Percentiles rank a stretch among this genome's conserved stretches.
These are phyloP conservation scores for Colletes collaris DNA, from an alignment of 2,888 invertebrate genomes.

Conservation along the genomic window DNA sequence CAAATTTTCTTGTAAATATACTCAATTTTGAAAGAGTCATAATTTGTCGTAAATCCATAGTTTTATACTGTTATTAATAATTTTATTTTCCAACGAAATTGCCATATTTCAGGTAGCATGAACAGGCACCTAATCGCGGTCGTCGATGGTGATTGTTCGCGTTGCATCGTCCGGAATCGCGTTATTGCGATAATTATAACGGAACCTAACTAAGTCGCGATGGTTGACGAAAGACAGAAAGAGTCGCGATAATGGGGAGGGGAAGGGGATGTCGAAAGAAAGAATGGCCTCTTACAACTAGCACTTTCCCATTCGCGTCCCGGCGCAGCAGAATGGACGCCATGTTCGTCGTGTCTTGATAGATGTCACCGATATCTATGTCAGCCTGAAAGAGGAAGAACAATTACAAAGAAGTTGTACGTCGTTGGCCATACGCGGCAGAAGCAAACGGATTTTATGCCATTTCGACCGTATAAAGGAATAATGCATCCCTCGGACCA, in stretches of 20 bases:
- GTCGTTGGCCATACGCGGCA: conserved; percentile 13
- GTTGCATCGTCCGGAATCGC: conserved; percentile 50
- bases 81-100: too few relatives aligned
- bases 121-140: too few relatives aligned
- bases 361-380: conserved; percentile 92
- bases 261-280: conserved; percentile 75
- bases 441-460: conserved; percentile 5
- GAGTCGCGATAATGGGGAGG: conserved; percentile 69
- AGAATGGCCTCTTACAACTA: conserved; percentile 89
- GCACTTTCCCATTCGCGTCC: conserved; percentile 91
- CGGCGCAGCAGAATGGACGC: conserved; percentile 94
- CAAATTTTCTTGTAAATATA: too few relatives aligned
- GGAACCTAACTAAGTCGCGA: conserved; percentile 44
- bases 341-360: conserved; percentile 93
- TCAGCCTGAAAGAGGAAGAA: conserved; percentile 81
- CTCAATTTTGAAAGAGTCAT: too few relatives aligned
- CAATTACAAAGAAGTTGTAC: conserved; percentile 37
- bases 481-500: conserved; percentile 1
- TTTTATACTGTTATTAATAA: too few relatives aligned
- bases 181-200: conserved; percentile 72
- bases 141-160: too few relatives aligned
- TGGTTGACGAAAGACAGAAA: conserved; percentile 72
- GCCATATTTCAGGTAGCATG: too few relatives aligned
- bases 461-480: conserved; percentile 5
- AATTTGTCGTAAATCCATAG: too few relatives aligned